A percentile compares a stretch with the other conserved stretches of the same genome.
Conservation (phyloP, 2,797 vertebrate genomes). For the Adelosebastes latens region DNA sequence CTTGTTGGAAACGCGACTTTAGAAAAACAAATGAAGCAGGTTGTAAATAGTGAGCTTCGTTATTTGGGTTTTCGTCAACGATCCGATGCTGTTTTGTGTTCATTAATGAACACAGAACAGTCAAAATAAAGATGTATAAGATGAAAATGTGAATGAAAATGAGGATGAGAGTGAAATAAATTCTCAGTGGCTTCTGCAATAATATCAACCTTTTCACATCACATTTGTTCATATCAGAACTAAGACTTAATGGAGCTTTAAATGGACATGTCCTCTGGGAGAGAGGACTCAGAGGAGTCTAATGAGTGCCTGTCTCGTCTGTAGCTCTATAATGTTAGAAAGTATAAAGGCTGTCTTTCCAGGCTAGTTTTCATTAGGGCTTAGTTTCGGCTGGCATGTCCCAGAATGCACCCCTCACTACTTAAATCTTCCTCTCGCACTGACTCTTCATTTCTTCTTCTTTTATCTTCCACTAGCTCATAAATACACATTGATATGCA, state of each 20-base stretch:
- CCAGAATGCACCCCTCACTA: slow-evolving; percentile 59
- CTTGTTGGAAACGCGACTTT: background rate
- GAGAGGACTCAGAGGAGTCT: background rate
- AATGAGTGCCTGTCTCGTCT: background rate
- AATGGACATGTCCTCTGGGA: background rate
- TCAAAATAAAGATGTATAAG: rapidly evolving
- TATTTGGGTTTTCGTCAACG: background rate
- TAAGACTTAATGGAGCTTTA: background rate
- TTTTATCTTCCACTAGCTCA: slow-evolving; percentile 51
- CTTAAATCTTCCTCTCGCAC: slow-evolving; percentile 42
- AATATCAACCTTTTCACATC: background rate
- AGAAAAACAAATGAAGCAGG: background rate
- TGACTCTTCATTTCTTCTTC: slow-evolving; percentile 37
- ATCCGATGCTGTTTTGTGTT: background rate
- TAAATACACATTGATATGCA: slow-evolving; percentile 45
- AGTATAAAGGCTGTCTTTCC: background rate
- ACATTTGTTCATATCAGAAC: background rate
- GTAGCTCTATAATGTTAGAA: background rate
- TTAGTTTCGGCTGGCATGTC: slow-evolving; percentile 34
- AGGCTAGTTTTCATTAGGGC: slow-evolving; percentile 23
- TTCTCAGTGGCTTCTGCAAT: background rate
- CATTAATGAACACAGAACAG: background rate
- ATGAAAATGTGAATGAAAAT: background rate
- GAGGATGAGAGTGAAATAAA: background rate
- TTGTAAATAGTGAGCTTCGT: background rate